Evolutionary conservation across 2,888 invertebrate species (phyloP).

Genomic region (Meloe dianella): DNA sequence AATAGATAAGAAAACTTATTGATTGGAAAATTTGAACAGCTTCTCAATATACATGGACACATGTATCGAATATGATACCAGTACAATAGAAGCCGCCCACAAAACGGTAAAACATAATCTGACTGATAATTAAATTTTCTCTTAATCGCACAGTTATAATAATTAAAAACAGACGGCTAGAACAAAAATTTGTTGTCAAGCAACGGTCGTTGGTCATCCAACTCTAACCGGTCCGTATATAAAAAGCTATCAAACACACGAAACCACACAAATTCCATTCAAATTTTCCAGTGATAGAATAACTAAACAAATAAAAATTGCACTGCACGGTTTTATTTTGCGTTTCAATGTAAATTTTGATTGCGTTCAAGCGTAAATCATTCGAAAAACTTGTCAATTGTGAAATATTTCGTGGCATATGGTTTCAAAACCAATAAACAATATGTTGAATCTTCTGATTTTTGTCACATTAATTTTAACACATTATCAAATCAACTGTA

Average conservation of each 20-base stretch:
- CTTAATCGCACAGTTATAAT: not conserved
- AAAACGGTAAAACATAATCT: not conserved
- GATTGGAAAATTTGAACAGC: not conserved
- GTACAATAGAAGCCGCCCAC: not conserved
- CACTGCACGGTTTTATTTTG: not conserved
- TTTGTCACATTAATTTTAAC: not conserved
- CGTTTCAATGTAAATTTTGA: not conserved
- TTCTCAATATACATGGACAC: not conserved
- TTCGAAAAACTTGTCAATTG: constrained; percentile 1
- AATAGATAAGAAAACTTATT: not conserved
- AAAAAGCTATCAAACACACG: constrained; percentile 4
- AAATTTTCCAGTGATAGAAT: not conserved
- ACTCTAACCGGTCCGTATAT: constrained; percentile 28
- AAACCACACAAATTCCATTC: not conserved
- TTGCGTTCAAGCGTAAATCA: constrained; percentile 4
- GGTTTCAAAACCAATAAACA: not conserved
- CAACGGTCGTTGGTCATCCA: constrained; percentile 31
- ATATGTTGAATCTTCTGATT: not conserved
- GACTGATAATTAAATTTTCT: not conserved
- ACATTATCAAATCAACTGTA: constrained; percentile 11
- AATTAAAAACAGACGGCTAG: not conserved
- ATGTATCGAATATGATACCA: not conserved
- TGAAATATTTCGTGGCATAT: not conserved
- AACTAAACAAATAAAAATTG: not conserved
- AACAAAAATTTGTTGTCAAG: not conserved